Conservation (phyloP, 2,888 invertebrate genomes). For the Tipula confusa region DNA sequence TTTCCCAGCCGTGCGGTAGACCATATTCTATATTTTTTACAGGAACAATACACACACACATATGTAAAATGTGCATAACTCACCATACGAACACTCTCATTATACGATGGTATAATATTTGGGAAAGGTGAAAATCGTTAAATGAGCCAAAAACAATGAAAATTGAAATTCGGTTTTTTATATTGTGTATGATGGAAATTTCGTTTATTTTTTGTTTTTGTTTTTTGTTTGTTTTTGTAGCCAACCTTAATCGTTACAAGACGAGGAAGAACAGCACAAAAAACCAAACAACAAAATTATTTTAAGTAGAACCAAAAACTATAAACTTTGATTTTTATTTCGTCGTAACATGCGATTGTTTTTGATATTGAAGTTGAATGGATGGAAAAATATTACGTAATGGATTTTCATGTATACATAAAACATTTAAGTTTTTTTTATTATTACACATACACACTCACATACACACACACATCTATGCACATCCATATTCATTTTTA, state of each 20-base stretch:
- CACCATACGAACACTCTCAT: no score
- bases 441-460: background rate
- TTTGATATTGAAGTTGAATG: conserved; percentile 20
- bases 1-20: no score
- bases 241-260: background rate
- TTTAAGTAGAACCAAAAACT: background rate
- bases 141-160: background rate
- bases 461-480: background rate
- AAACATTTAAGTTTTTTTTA: background rate
- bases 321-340: background rate
- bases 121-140: background rate
- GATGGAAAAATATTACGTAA: conserved; percentile 9
- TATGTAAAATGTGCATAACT: no score
- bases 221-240: background rate
- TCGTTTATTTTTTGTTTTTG: no score
- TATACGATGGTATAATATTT: background rate
- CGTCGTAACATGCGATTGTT: conserved; percentile 3
- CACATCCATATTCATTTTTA: background rate
- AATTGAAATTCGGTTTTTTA: background rate
- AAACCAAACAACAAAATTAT: background rate
- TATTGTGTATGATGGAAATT: background rate
- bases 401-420: conserved; percentile 16
- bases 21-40: no score
- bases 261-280: background rate
- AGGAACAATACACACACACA: no score